phyloP scores from a whole-genome alignment of 2,113 vertebrate genomes.

The Peromyscus californicus region DNA sequence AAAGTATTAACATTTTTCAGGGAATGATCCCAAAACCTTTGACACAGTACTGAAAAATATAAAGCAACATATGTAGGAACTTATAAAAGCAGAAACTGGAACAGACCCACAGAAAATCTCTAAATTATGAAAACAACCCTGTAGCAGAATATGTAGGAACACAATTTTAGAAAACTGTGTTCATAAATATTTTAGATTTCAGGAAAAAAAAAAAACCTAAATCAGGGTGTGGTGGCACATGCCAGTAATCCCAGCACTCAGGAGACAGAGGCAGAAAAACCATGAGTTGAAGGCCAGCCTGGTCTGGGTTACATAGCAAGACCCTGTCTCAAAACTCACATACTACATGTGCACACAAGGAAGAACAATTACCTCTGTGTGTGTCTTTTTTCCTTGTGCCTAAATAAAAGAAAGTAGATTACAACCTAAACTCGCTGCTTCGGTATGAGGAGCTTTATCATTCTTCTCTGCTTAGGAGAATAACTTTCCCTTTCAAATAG shows the following conservation, averaged over 20 bases:
- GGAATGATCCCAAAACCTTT: background rate
- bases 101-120: background rate
- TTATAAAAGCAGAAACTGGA: background rate
- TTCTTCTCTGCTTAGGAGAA: background rate
- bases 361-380: background rate
- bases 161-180: background rate
- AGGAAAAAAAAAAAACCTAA: background rate
- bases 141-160: background rate
- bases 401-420: background rate
- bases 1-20: background rate
- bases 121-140: background rate
- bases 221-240: background rate
- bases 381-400: background rate
- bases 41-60: background rate
- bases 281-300: background rate
- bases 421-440: background rate
- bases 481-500: background rate
- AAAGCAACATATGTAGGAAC: background rate
- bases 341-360: background rate
- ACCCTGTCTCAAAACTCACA: background rate
- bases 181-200: background rate
- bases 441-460: background rate
- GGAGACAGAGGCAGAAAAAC: background rate
- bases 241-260: background rate
- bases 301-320: background rate